Base-by-base conservation (phyloP, 2,113 vertebrate genomes). In the Oncorhynchus mykiss region DNA sequence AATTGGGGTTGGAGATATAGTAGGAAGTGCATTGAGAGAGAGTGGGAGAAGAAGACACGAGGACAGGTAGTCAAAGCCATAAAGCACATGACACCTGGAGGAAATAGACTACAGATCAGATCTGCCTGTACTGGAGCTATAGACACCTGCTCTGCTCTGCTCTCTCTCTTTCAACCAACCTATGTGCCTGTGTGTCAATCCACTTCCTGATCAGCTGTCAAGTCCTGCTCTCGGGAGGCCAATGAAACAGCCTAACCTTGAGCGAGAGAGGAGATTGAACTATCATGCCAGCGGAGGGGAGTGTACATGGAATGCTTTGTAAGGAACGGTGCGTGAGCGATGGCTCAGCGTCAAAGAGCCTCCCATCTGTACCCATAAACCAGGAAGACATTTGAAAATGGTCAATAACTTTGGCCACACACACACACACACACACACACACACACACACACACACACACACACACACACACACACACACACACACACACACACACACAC, bases 331-430 rank as follows among this genome's bases (percentile, higher is more conserved):
- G 76, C 18, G 16, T 54, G 82, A 83, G 75, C 75, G 66, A 85
- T 86, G 72, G 83, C 76, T 80, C 11, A 3, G 60, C n/a, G 27
- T 54, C 70, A 64, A 70, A 31, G 48, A 65, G 51, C 45, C 75
- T 82, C 73, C 80, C 74, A 79, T 85, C 81, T 27, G 73, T 75
- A 82, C 81, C 82, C 80, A 84, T 79, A 82, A 73, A 85, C 80
- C 62, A 57, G 49, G 34, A 54, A 77, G 73, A 69, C 79, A 76
- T 80, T 78, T 76, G 72, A 20, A 72, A 73, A 25, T 59, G 70
- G 70, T 34, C 31, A 66, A 75, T 74, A 69, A 75, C 54, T 57
- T 72, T 12, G 54, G 20, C 66, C 65, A 31, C 16, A 29, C 24
- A 67, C 65, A 45, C 60, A 48, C 34, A 66, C 39, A 74, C 1